A percentile compares a stretch with the other conserved stretches of the same genome.
These are phyloP conservation scores for Nesogale talazaci DNA, from an alignment of 2,113 vertebrate genomes.

Conservation along the genomic window DNA sequence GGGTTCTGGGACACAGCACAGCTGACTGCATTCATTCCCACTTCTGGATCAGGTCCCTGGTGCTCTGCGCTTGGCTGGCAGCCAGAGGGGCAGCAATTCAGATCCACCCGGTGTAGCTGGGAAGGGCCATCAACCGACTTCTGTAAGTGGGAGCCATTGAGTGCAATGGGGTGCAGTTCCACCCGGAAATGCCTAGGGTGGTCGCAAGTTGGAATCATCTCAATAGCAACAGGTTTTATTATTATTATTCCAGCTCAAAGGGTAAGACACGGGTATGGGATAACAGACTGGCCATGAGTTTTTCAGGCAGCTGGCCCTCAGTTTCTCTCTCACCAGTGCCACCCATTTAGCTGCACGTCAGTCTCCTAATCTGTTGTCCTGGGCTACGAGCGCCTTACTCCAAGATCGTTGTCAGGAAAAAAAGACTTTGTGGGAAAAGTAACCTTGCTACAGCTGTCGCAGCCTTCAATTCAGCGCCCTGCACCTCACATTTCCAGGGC, in stretches of 20 bases:
- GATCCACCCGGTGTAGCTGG: background rate
- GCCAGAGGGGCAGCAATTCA: background rate
- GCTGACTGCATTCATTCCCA: background rate
- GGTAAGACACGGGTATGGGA: background rate
- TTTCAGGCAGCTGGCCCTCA: background rate
- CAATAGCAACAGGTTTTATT: background rate
- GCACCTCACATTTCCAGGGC: background rate
- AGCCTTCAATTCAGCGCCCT: background rate
- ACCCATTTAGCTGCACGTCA: background rate
- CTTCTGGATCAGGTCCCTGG: background rate
- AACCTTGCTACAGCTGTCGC: background rate
- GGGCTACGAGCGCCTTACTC: background rate
- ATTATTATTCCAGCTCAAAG: background rate
- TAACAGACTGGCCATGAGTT: background rate
- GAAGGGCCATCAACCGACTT: background rate
- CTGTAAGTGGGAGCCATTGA: background rate
- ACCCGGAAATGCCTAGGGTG: background rate
- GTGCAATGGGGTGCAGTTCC: background rate
- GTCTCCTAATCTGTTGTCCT: background rate
- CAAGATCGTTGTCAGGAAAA: background rate
- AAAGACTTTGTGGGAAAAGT: background rate
- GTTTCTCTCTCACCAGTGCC: background rate
- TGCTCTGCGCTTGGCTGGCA: background rate
- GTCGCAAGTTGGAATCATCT: background rate
- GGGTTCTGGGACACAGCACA: accelerated